Base-by-base conservation (phyloP, 2,113 vertebrate species). In the Myxocyprinus asiaticus region DNA sequence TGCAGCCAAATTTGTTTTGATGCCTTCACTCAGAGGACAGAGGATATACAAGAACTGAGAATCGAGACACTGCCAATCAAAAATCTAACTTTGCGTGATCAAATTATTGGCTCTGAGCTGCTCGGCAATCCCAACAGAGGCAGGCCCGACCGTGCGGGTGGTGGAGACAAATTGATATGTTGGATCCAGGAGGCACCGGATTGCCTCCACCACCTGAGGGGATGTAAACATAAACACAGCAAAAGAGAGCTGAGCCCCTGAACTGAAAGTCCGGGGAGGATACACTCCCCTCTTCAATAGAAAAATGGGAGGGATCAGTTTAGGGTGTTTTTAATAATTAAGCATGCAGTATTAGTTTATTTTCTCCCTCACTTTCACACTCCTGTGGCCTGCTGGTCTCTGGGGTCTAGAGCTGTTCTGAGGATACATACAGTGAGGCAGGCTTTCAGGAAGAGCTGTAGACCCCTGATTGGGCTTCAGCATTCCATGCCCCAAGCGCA, bases 281-380 rank as follows among this genome's bases (percentile, higher is more conserved):
- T 87, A 75, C 64, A 15, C 87, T 89, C 81, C 87, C 47, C 80
- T 87, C 85, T 88, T 88, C 87, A 74, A 71, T 50, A 45, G 61
- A 69, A 42, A 66, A 15, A 53, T 12, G 61, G 56, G 73, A 73
- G 61, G 77, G 84, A 81, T 78, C 45, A 51, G 66, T 89, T 92
- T 87, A 86, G 84, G 89, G 88, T 85, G 87, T 87, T 85, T 91
- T 92, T 85, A 91, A 90, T 91, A 89, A 90, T 93, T 89, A 92
- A 91, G 86, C 79, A 50, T 66, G 45, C 83, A 84, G 74, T 85
- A 84, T 89, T 82, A 89, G 89, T 92, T 90, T 90, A 92, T 91
- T 81, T 74, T 85, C 77, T 79, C 87, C 78, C 79, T 78, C 80
- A 72, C 56, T 33, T 76, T 86, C 81, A 88, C 84, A 88, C 88